These are phyloP conservation scores for Apolygus lucorum DNA, from an alignment of 1,140 invertebrate genomes.

Conservation along the genomic window DNA sequence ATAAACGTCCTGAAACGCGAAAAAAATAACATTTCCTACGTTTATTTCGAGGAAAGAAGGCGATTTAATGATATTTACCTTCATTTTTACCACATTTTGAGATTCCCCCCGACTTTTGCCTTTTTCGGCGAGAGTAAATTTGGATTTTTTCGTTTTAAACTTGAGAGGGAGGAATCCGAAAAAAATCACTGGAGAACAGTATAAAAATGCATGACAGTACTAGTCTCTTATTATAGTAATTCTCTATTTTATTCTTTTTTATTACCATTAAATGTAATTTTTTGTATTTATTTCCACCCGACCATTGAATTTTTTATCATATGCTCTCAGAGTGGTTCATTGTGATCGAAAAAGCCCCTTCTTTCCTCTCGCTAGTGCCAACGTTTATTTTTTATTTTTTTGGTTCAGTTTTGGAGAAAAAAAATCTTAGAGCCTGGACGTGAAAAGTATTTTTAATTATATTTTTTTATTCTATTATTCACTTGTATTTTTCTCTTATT, in stretches of 20 bases:
- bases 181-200: background rate
- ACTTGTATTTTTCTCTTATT: constrained; percentile 15
- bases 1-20: no score
- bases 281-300: no score
- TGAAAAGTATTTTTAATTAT: constrained; percentile 4
- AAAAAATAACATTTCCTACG: constrained; percentile 10
- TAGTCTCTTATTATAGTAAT: constrained; percentile 10
- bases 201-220: background rate
- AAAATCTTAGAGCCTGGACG: background rate
- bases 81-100: no score
- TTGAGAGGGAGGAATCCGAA: no score
- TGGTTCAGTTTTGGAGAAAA: background rate
- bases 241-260: background rate
- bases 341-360: constrained; percentile 17
- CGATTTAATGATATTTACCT: no score
- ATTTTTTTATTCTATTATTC: constrained; percentile 10
- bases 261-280: constrained; percentile 16
- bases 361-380: constrained; percentile 21
- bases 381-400: constrained; percentile 14
- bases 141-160: no score
- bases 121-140: no score
- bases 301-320: no score
- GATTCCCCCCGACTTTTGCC: no score
- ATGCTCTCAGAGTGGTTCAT: background rate
- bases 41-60: constrained; percentile 3